Conservation (phyloP, 2,113 vertebrate genomes). For the Oreochromis spilurus region DNA sequence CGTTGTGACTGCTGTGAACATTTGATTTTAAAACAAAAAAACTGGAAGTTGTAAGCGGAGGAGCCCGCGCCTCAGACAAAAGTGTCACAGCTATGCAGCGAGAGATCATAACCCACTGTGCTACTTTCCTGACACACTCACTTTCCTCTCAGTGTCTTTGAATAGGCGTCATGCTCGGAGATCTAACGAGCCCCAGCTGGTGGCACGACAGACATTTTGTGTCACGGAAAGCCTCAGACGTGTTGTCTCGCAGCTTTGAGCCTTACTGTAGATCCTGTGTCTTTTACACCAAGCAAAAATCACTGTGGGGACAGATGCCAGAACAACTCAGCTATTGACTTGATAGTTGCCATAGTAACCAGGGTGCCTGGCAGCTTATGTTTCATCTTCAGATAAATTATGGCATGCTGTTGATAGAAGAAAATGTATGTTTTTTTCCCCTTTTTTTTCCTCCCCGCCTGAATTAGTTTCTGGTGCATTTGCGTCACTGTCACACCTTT, state of each 20-base stretch:
- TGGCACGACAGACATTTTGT: conserved; percentile 58
- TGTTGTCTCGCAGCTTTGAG: conserved; percentile 53
- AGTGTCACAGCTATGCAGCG: background rate
- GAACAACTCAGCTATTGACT: conserved; percentile 63
- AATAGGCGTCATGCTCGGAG: conserved; percentile 5
- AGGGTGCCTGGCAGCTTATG: conserved; percentile 63
- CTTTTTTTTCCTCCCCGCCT: background rate
- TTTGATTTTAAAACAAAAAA: background rate
- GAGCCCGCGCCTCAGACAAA: background rate
- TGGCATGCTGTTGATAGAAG: conserved; percentile 51
- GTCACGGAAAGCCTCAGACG: conserved; percentile 53
- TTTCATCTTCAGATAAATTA: conserved; percentile 71
- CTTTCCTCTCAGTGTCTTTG: conserved; percentile 2
- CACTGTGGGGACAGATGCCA: conserved; percentile 58
- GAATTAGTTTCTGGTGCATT: conserved; percentile 63
- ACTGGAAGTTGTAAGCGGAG: background rate
- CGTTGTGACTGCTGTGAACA: background rate
- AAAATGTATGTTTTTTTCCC: conserved; percentile 36
- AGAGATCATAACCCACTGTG: background rate
- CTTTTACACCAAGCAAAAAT: conserved; percentile 50
- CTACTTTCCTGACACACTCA: background rate
- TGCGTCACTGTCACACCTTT: conserved; percentile 58
- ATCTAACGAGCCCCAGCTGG: conserved; percentile 42
- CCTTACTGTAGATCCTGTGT: conserved; percentile 54
- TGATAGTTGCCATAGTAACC: conserved; percentile 71